Evolutionary conservation across 2,113 vertebrate genomes (phyloP), one percentile per base, ranked within the genome.

Genomic region (Riparia riparia): DNA sequence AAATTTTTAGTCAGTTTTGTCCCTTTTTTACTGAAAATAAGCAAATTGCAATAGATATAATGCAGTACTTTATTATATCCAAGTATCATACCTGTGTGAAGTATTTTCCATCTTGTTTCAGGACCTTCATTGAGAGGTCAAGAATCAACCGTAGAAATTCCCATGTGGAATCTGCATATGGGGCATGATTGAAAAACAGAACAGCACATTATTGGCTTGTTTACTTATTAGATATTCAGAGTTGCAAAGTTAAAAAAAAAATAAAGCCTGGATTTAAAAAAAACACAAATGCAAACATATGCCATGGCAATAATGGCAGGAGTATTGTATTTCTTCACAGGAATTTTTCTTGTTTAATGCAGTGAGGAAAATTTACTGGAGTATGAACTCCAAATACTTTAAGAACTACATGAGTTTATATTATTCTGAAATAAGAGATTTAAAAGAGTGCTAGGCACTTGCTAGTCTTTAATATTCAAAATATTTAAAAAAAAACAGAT

Each of bases 131-230:
- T n/a, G 99, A 99, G 91, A 99, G 98, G 94, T 99, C 99, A 93
- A 99, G 98, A 97, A 99, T 99, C 96, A 99, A 98, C 80, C 98
- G 98, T 42, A 99, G 98, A 97, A 99, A 99, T 72, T 99, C 99
- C 99, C 99, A 99, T 1, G 98, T 99, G 14, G 99, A 99, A 98
- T 99, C 99, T 99, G 82, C 76, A 96, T 49, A 60, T 5, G 68
- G 12, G 51, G 5, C 57, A 74, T 5, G 14, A 89, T 88, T 65
- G 47, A 57, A 73, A 86, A 90, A 18, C 17, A 83, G 24, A 69
- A 58, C 4, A 53, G 18, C 41, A 58, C 37, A 37, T 37, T 53
- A 72, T 5, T 57, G 25, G 10, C 32, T 89, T 85, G 10, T 15
- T 92, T 53, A 42, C 26, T 37, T 57, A 60, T 45, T 56, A 69